These are phyloP conservation scores for Whitmania pigra DNA, from an alignment of 1,140 invertebrate species.

Conservation along the genomic window DNA sequence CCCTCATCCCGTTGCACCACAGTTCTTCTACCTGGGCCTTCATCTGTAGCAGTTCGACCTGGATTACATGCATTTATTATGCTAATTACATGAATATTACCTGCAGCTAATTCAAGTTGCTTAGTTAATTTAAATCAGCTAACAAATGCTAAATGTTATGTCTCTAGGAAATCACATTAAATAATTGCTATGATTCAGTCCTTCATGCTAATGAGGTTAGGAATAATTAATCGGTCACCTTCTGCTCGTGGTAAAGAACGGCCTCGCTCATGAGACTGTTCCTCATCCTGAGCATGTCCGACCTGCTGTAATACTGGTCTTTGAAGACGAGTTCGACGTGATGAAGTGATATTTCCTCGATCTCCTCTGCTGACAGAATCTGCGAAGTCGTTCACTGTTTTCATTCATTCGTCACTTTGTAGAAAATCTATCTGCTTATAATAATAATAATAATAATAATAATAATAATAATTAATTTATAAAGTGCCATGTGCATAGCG, in stretches of 20 bases:
- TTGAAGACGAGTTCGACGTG: slow-evolving; percentile 92
- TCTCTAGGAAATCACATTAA: too few species aligned
- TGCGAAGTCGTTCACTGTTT: background rate
- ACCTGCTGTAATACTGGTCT: slow-evolving; percentile 91
- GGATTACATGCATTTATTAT: slow-evolving; percentile 15
- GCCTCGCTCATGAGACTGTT: slow-evolving; percentile 68
- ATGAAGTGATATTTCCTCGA: slow-evolving; percentile 68
- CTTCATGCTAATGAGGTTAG: background rate
- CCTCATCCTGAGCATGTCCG: slow-evolving; percentile 95
- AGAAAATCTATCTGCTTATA: slow-evolving; percentile 3
- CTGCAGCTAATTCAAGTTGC: too few species aligned
- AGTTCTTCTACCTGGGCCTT: slow-evolving; percentile 78
- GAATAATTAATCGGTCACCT: background rate
- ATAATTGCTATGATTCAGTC: slow-evolving; percentile 47
- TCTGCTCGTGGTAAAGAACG: slow-evolving; percentile 10
- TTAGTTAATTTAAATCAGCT: too few species aligned
- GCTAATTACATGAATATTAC: too few species aligned
- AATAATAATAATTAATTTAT: background rate
- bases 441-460: too few species aligned
- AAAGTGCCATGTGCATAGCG: background rate
- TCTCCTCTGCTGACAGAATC: background rate
- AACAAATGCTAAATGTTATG: too few species aligned
- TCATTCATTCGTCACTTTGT: slow-evolving; percentile 1
- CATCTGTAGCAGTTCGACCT: slow-evolving; percentile 66
- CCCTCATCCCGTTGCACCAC: slow-evolving; percentile 83